A percentile compares a stretch with the other conserved stretches of the same genome.
Evolutionary conservation across 2,888 invertebrate genomes (phyloP).

Genomic region (Cyrtodaria siliqua): DNA sequence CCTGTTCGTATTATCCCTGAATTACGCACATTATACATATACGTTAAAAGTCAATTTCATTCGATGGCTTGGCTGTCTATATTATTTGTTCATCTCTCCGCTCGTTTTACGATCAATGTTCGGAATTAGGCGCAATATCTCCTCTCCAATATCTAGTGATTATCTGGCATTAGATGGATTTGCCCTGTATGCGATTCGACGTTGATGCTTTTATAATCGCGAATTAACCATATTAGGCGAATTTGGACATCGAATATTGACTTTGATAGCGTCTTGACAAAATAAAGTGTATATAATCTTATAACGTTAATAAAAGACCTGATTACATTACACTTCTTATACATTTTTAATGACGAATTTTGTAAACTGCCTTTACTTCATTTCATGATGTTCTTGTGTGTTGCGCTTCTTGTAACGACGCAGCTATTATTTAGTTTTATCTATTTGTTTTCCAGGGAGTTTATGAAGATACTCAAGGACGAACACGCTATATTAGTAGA

Average conservation of each 20-base stretch:
- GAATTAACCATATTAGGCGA: slow-evolving; percentile 58
- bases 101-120: slow-evolving; percentile 35
- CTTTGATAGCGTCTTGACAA: slow-evolving; percentile 51
- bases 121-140: slow-evolving; percentile 35
- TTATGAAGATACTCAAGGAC: too few species aligned
- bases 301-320: slow-evolving; percentile 1
- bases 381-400: too few species aligned
- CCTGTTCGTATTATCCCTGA: too few species aligned
- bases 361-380: too few species aligned
- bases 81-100: slow-evolving; percentile 12
- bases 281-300: slow-evolving; percentile 60
- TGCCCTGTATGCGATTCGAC: slow-evolving; percentile 50
- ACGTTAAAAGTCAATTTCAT: background rate
- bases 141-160: slow-evolving; percentile 35
- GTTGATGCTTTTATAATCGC: slow-evolving; percentile 51
- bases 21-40: too few species aligned
- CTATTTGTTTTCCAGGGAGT: too few species aligned
- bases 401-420: too few species aligned
- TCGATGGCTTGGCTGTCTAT: background rate
- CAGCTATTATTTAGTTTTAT: too few species aligned
- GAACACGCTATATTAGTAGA: too few species aligned
- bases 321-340: slow-evolving; percentile 1
- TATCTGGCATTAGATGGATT: slow-evolving; percentile 47
- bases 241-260: slow-evolving; percentile 48
- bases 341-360: background rate